Conservation (phyloP, 2,113 vertebrate genomes). For the Prochilodus magdalenae region DNA sequence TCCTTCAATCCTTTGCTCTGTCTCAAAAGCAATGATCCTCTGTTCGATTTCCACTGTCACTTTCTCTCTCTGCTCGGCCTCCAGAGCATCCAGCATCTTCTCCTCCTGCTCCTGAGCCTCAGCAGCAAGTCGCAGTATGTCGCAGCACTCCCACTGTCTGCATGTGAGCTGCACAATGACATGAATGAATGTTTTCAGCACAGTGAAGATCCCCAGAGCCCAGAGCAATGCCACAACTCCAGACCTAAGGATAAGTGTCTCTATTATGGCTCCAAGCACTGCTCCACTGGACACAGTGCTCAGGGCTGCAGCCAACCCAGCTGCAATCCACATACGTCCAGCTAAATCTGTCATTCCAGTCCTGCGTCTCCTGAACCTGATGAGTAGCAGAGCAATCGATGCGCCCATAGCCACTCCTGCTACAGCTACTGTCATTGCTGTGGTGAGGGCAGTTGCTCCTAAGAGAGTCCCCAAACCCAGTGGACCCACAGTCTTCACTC, state of each 20-base stretch:
- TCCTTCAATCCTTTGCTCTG: conserved; percentile 1
- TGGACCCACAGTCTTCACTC: conserved; percentile 65
- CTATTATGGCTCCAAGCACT: conserved; percentile 57
- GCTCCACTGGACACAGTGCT: conserved; percentile 66
- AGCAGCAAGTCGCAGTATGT: not conserved
- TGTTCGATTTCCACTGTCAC: conserved; percentile 66
- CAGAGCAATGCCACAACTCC: conserved; percentile 67
- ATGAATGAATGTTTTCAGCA: conserved; percentile 62
- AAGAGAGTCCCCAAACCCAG: conserved; percentile 70
- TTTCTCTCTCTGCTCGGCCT: conserved; percentile 48
- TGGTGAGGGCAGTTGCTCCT: conserved; percentile 68
- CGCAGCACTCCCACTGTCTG: conserved; percentile 52
- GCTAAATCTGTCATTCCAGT: not conserved
- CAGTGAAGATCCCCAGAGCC: conserved; percentile 62
- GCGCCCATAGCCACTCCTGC: conserved; percentile 69
- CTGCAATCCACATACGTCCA: conserved; percentile 55
- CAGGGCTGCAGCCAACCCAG: conserved; percentile 60
- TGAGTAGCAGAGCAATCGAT: conserved; percentile 55
- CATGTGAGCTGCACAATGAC: conserved; percentile 55
- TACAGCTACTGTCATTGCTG: conserved; percentile 64
- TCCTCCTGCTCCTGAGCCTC: conserved; percentile 46
- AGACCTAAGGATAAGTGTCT: conserved; percentile 61
- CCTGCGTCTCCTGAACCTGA: conserved; percentile 38
- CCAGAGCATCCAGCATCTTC: conserved; percentile 3
- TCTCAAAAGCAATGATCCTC: conserved; percentile 61